phyloP scores from a whole-genome alignment of 2,113 vertebrate species.

The Triplophysa rosa region DNA sequence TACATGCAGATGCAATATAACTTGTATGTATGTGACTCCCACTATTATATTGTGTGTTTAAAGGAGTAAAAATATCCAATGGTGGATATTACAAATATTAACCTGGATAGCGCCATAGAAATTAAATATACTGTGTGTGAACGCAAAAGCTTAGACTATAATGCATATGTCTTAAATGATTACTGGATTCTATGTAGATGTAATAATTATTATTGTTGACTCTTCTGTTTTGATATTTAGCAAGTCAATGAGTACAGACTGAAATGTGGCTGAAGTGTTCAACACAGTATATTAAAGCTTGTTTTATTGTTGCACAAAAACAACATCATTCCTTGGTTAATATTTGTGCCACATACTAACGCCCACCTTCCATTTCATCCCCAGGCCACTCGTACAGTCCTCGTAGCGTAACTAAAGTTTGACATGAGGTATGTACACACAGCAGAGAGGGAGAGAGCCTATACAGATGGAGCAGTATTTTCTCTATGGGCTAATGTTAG shows the following conservation, averaged over 20 bases:
- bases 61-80: conserved; percentile 42
- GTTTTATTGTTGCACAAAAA: conserved; percentile 12
- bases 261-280: not conserved
- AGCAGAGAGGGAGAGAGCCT: conserved; percentile 3
- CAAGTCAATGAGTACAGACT: too few species aligned
- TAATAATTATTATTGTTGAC: too few species aligned
- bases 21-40: conserved; percentile 10
- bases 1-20: conserved; percentile 15
- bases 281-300: conserved; percentile 1
- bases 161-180: not conserved
- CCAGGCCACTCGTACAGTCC: conserved; percentile 57
- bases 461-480: not conserved
- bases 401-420: conserved; percentile 63
- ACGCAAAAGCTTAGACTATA: not conserved
- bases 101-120: conserved; percentile 40
- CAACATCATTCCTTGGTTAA: conserved; percentile 44
- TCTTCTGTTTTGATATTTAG: too few species aligned
- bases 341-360: conserved; percentile 57
- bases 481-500: conserved; percentile 6
- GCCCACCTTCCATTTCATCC: conserved; percentile 56
- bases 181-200: too few species aligned
- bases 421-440: conserved; percentile 55
- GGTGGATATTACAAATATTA: conserved; percentile 61
- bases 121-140: conserved; percentile 1
- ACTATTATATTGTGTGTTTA: conserved; percentile 19